Base-by-base conservation (phyloP, 2,113 vertebrate species). In the Platysternon megacephalum region DNA sequence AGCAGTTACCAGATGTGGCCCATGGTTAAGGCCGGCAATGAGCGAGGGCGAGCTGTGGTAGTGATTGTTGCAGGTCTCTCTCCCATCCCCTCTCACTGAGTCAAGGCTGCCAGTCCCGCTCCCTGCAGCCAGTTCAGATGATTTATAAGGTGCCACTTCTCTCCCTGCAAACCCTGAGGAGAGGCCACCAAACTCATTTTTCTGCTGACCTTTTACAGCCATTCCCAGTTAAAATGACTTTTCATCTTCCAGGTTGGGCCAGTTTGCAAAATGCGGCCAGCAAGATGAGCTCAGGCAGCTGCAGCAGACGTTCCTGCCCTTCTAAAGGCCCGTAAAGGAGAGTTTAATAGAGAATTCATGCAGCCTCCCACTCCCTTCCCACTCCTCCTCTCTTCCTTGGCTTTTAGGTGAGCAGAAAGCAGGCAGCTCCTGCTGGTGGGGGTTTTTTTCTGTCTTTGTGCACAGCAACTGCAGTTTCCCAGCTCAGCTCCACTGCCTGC, bases 371-470 rank as follows among this genome's bases (percentile, higher is more conserved):
- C 52, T 79, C 11, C 22, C 26, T 78, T 78, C 74, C 44, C 42
- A 46, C 39, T 7, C 8, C 68, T 74, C 10, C 42, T 8, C 11
- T 26, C 8, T 56, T 24, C 32, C 61, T 65, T 44, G 44, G 28
- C 56, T 53, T 58, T 51, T 81, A 8, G 22, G 19, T 52, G 48
- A 83, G 82, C 10, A 92, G 39, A 39, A 44, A 42, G 35, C 11
- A 22, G 48, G 29, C 9, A 48, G n/a, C 0, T 0, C 39, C 39
- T 81, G 52, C 84, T 0, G 1, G 32, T 3, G 16, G 56, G 12
- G 0, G 1, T 10, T 35, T 11, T 13, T 39, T 22, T 39, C 55
- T 53, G 32, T 48, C 39, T 42, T 29, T 17, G 8, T 46, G 21
- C 52, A 78, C 11, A 11, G 68, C 1, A 3, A 26, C 26, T 55